Percentiles rank a stretch among this genome's conserved stretches.
These are phyloP conservation scores for Willowsia nigromaculata DNA, from an alignment of 2,888 invertebrate species.

Conservation along the genomic window DNA sequence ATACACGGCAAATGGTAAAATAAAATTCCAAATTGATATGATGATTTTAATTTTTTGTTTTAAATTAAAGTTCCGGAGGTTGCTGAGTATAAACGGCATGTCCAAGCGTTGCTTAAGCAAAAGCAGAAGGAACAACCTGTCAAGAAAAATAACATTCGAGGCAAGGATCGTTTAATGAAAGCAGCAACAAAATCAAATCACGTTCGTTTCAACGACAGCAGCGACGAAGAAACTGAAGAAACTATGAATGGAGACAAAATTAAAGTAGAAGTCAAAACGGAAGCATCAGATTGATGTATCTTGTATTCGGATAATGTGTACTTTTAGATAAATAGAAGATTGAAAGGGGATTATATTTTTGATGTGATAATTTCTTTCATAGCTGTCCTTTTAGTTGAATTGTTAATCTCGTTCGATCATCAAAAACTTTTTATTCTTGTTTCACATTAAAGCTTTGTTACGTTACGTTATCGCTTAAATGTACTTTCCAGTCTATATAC, in stretches of 20 bases:
- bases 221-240: slow-evolving; percentile 53
- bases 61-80: slow-evolving; percentile 85
- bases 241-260: slow-evolving; percentile 7
- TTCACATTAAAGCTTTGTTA: too few species aligned
- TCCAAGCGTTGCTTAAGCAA: slow-evolving; percentile 83
- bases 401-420: too few species aligned
- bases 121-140: slow-evolving; percentile 82
- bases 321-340: too few species aligned
- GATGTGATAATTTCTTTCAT: too few species aligned
- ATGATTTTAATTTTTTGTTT: slow-evolving; percentile 3
- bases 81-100: slow-evolving; percentile 89
- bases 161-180: slow-evolving; percentile 83
- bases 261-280: slow-evolving; percentile 9
- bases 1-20: neutral
- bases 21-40: neutral
- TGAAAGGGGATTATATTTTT: too few species aligned
- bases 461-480: too few species aligned
- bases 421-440: too few species aligned
- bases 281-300: neutral
- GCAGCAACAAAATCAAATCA: slow-evolving; percentile 84
- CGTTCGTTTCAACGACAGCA: slow-evolving; percentile 85
- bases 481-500: too few species aligned
- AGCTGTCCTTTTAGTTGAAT: too few species aligned
- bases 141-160: slow-evolving; percentile 83
- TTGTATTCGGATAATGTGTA: too few species aligned